Evolutionary conservation across 2,888 invertebrate species (phyloP), one percentile per base, ranked within the genome.

Genomic region (Drosophila mimica): DNA sequence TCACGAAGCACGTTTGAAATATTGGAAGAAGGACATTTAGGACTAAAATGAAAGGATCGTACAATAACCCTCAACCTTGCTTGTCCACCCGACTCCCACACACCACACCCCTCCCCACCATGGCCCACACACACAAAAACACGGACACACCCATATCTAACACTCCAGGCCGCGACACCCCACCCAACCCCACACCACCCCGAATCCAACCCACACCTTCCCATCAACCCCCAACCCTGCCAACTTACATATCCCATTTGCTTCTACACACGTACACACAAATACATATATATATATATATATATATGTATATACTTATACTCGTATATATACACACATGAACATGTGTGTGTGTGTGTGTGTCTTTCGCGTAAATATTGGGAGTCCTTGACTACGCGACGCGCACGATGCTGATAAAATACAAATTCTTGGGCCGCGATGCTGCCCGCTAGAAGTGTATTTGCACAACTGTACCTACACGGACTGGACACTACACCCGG

Each of bases 11-110:
- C 81, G 86, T 85, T 88, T 90, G 83, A 91, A 90, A 91, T 91
- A 91, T 91, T 92, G 91, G 91, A 92, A 90, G 91, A 90, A 90
- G 90, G 83, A 91, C 87, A 90, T 84, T 89, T 83, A 86, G 84
- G 89, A 91, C 82, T 87, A 77, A 89, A 83, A 88, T 82, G 83
- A 89, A 88, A 89, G 91, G 91, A 91, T 92, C 81, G 83, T 81
- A 85, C 75, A 81, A 78, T 84, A 88, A 88, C 89, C 89, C 85
- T 80, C 81, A 81, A 72, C 74, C 73, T 76, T 65, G 69, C 82
- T 64, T 57, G 64, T 54, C 69, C 76, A 75, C 71, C 64, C 72
- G 34, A 43, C 51, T 20, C 49, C 28, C 52, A 51, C 62, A 52
- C 66, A 62, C 59, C 59, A 63, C 61, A 43, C 49, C 36, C 20